Evolutionary conservation across 2,797 vertebrate genomes (phyloP).

Genomic region (Prunella strophiata): DNA sequence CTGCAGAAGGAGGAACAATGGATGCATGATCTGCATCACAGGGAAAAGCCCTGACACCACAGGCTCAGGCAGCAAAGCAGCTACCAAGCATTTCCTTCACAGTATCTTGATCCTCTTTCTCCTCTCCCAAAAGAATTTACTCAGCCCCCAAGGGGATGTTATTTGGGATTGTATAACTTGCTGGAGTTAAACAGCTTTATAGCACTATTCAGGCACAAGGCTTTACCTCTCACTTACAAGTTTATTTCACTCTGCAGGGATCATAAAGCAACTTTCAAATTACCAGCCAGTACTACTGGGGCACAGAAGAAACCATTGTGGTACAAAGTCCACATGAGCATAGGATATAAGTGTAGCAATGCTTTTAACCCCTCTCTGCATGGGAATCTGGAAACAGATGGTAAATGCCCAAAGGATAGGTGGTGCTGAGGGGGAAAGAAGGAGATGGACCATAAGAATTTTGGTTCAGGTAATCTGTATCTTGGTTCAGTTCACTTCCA

Average conservation of each 20-base stretch:
- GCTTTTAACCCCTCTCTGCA: neutral
- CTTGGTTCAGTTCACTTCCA: neutral
- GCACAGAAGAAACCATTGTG: slow-evolving; percentile 4
- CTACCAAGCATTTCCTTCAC: neutral
- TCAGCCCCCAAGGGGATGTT: neutral
- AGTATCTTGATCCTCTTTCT: neutral
- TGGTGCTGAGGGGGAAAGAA: neutral
- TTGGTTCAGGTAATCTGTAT: neutral
- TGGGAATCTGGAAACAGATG: neutral
- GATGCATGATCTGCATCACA: rapidly evolving
- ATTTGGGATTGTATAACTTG: slow-evolving; percentile 22
- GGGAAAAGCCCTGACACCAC: neutral
- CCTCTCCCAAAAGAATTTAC: slow-evolving; percentile 38
- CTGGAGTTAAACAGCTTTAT: slow-evolving; percentile 49
- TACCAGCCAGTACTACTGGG: neutral
- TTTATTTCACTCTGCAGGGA: slow-evolving; percentile 58
- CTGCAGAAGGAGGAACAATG: neutral
- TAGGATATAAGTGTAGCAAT: neutral
- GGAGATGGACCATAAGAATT: neutral
- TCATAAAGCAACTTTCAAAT: slow-evolving; percentile 59
- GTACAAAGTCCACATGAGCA: neutral
- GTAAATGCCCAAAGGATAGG: neutral
- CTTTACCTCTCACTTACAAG: slow-evolving; percentile 31
- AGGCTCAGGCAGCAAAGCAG: rapidly evolving
- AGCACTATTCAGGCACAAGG: slow-evolving; percentile 35